A percentile compares a stretch with the other conserved stretches of the same genome.
Conservation (phyloP, 2,113 vertebrate species). For the Psettodes erumei region DNA sequence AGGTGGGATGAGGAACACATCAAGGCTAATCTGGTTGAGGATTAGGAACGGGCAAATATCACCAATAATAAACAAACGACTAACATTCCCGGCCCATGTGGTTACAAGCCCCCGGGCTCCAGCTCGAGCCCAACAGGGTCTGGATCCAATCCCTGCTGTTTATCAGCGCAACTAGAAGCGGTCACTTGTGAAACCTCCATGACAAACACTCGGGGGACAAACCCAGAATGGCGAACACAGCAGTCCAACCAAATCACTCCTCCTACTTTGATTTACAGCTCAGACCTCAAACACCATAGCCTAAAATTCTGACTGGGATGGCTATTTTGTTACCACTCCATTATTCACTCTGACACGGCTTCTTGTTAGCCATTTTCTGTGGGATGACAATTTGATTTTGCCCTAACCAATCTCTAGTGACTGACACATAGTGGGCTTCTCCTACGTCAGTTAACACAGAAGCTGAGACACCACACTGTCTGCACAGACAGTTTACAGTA, state of each 20-base stretch:
- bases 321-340: conserved; percentile 25
- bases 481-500: neutral
- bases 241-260: conserved; percentile 45
- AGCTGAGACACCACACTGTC: neutral
- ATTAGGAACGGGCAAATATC: conserved; percentile 72
- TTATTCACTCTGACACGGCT: conserved; percentile 34
- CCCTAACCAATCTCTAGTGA: conserved; percentile 4
- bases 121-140: conserved; percentile 66
- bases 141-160: conserved; percentile 81
- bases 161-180: conserved; percentile 69
- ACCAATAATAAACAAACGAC: conserved; percentile 77
- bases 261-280: conserved; percentile 51
- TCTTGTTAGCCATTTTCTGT: conserved; percentile 22
- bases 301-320: conserved; percentile 10
- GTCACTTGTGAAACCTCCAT: conserved; percentile 70
- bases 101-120: conserved; percentile 63
- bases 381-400: conserved; percentile 12
- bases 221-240: conserved; percentile 43
- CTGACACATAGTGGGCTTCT: neutral
- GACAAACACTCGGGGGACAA: conserved; percentile 65
- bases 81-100: conserved; percentile 68
- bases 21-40: conserved; percentile 63
- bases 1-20: conserved; percentile 64
- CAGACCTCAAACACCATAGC: conserved; percentile 36
- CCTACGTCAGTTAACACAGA: neutral